Evolutionary conservation across 1,140 invertebrate species (phyloP), one percentile per base, ranked within the genome.

Genomic region (Drosophila chauvacae): DNA sequence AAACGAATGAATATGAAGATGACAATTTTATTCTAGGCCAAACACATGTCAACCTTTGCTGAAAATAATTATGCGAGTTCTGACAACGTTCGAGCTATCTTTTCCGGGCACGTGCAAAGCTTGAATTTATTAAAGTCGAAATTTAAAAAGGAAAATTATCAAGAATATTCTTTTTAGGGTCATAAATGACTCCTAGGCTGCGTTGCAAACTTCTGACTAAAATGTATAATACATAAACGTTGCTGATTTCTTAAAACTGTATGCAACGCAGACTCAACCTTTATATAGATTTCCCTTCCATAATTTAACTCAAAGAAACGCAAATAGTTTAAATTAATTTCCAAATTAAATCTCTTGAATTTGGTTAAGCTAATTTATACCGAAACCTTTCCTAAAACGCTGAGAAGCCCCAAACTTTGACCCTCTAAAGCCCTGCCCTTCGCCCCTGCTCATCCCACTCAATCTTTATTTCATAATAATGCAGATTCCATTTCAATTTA

Each of bases 401-500:
- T 6, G 11, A 47, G 26, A 37, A 26, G n/a, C 23, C 60, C 7
- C 20, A 50, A 59, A 60, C 41, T 42, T 42, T 72, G 37, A 72
- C 53, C 53, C 37, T 20, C 37, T 45, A 0, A 37, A 5, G 23
- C 42, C 41, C n/a, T 48, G 23, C 41, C 18, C 7, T 4, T 23
- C 14, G 20, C 9, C 45, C 14, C 26, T 53, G 14, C 20, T 23
- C 23, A 41, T 42, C 48, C 42, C 14, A 37, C 60, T 23, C 26
- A 84, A 79, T 47, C 60, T 69, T 80, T 84, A 77, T 86, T 80
- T 80, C 63, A 86, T 85, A 86, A 81, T 82, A 87, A 81, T 85
- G 66, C 72, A 87, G 80, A 88, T 90, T 88, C 75, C 65, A 88
- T 77, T 87, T 87, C 77, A 88, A 84, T 90, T 78, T 74, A 71